Percentiles rank a stretch among this genome's conserved stretches.
Conservation (phyloP, 2,888 invertebrate species). For the Lasioglossum vierecki region DNA sequence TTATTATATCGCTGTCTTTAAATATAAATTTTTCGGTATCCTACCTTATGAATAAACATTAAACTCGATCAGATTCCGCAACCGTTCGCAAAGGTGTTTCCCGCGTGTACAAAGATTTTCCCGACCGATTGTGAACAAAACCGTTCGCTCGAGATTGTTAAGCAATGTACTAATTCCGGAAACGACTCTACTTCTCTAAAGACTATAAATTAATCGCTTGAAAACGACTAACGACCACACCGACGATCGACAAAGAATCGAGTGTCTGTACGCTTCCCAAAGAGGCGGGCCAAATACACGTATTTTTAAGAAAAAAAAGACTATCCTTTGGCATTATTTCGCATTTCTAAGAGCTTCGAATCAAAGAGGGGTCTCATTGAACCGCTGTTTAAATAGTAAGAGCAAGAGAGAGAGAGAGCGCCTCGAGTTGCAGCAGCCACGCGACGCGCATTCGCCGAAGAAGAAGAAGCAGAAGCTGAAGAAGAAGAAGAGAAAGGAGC, state of each 20-base stretch:
- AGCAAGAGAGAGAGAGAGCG: neutral
- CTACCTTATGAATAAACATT: neutral
- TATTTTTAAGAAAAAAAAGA: conserved; percentile 21
- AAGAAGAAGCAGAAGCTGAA: neutral
- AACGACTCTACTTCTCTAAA: neutral
- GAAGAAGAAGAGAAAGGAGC: neutral
- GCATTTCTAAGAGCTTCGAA: neutral
- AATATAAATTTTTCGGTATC: neutral
- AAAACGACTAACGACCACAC: neutral
- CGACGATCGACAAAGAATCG: neutral
- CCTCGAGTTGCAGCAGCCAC: conserved; percentile 13
- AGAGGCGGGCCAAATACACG: neutral
- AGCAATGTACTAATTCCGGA: too few relatives aligned
- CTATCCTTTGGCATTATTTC: neutral
- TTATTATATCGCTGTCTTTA: neutral
- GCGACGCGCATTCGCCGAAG: conserved; percentile 18
- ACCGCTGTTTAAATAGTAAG: conserved; percentile 25
- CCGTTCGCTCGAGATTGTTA: too few relatives aligned
- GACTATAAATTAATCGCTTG: neutral
- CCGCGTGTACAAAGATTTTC: neutral
- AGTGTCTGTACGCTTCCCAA: conserved; percentile 1
- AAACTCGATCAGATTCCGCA: neutral
- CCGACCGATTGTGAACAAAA: neutral
- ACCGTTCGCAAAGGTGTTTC: neutral
- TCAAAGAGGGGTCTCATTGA: conserved; percentile 22